phyloP scores from a whole-genome alignment of 1,140 invertebrate genomes.

The Euschistus heros region DNA sequence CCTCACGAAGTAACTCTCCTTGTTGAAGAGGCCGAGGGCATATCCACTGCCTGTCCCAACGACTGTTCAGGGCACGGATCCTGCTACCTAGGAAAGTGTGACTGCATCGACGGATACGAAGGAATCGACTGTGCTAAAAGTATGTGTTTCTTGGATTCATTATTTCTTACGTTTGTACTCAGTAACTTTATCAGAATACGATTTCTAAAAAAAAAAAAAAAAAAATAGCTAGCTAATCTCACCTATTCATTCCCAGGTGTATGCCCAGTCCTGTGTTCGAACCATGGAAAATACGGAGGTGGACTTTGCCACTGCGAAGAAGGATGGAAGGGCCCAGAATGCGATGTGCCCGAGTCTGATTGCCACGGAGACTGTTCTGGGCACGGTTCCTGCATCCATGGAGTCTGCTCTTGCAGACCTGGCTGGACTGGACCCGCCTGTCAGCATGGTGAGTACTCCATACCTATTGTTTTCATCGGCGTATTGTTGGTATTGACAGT shows the following conservation, averaged over 20 bases:
- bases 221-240: background rate
- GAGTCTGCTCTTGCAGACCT: constrained; percentile 76
- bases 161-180: no score
- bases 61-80: constrained; percentile 91
- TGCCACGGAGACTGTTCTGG: constrained; percentile 88
- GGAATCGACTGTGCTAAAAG: constrained; percentile 86
- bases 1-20: constrained; percentile 63
- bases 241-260: constrained; percentile 51
- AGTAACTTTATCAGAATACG: no score
- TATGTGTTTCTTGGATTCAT: no score
- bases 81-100: constrained; percentile 88
- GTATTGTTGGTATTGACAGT: no score
- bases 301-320: constrained; percentile 93
- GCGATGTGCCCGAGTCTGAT: constrained; percentile 81
- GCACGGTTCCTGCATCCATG: constrained; percentile 78
- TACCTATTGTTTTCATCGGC: no score
- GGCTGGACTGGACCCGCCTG: constrained; percentile 83
- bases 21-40: constrained; percentile 71
- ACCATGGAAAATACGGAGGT: constrained; percentile 88
- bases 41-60: constrained; percentile 81
- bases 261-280: constrained; percentile 95
- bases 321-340: constrained; percentile 94
- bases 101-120: constrained; percentile 90
- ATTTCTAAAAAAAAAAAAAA: no score
- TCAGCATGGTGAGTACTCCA: constrained; percentile 57